These are phyloP conservation scores for Cerceris rybyensis DNA, from an alignment of 2,888 invertebrate species.

Conservation along the genomic window DNA sequence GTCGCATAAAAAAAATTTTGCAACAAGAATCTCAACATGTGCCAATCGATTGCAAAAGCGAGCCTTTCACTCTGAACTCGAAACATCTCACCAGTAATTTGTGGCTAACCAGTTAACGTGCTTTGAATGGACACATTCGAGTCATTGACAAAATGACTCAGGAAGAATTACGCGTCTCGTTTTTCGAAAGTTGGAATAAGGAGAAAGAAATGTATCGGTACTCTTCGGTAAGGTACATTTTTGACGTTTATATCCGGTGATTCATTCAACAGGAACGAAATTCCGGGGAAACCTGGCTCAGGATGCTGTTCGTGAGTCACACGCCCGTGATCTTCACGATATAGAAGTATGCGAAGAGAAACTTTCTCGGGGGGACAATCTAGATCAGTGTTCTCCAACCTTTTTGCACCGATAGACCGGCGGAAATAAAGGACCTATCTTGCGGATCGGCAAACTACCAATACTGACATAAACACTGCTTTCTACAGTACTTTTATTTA, in stretches of 20 bases:
- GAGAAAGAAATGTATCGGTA: neutral
- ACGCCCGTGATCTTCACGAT: constrained; percentile 37
- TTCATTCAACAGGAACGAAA: constrained; percentile 47
- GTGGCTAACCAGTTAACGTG: too few relatives aligned
- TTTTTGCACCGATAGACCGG: too few relatives aligned
- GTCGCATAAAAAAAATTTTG: too few relatives aligned
- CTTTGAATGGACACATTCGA: too few relatives aligned
- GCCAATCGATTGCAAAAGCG: too few relatives aligned
- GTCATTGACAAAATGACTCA: neutral
- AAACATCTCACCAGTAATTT: too few relatives aligned
- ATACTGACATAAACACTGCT: too few relatives aligned
- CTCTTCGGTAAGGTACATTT: constrained; percentile 10
- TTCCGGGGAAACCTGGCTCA: constrained; percentile 58
- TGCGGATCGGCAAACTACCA: too few relatives aligned
- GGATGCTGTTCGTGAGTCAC: constrained; percentile 58
- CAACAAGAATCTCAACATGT: too few relatives aligned
- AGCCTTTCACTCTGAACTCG: too few relatives aligned
- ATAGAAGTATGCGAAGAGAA: constrained; percentile 16
- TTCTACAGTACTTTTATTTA: too few relatives aligned
- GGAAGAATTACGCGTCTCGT: neutral
- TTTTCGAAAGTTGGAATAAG: neutral
- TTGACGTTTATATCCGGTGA: constrained; percentile 46
- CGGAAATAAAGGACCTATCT: too few relatives aligned
- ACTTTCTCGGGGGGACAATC: constrained; percentile 27
- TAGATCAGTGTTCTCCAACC: constrained; percentile 10